phyloP scores from a whole-genome alignment of 2,797 vertebrate genomes.

The Cossypha heuglini region DNA sequence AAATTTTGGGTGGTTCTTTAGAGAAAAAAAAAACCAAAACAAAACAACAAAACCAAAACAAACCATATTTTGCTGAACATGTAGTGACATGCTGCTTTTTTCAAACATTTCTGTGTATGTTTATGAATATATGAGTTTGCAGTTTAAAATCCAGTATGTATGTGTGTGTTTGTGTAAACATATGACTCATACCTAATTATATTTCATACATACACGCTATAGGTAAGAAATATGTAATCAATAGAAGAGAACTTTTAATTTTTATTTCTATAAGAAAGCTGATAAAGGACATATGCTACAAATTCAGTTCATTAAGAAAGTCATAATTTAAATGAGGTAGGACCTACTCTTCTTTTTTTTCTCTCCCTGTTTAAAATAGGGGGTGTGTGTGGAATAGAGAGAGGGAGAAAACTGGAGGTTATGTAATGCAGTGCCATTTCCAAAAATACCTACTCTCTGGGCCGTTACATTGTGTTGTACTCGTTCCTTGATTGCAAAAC shows the following conservation, averaged over 20 bases:
- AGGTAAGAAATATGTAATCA: background rate
- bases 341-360: background rate
- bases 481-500: constrained; percentile 65
- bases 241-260: constrained; percentile 51
- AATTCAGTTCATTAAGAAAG: background rate
- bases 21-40: background rate
- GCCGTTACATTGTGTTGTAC: constrained; percentile 60
- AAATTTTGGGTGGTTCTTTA: constrained; percentile 59
- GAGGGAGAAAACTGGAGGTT: constrained; percentile 64
- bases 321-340: constrained; percentile 35
- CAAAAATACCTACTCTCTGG: constrained; percentile 77
- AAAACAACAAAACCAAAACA: background rate
- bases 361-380: background rate
- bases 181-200: background rate
- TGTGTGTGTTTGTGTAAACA: background rate
- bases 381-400: background rate
- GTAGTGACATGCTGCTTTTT: background rate
- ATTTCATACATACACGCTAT: background rate
- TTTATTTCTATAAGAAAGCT: constrained; percentile 25
- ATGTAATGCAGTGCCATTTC: constrained; percentile 80
- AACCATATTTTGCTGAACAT: background rate
- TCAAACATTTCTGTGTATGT: background rate
- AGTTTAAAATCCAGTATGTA: background rate
- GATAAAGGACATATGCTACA: constrained; percentile 43
- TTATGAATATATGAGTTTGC: background rate